Evolutionary conservation across 2,888 invertebrate genomes (phyloP).

Genomic region (Idaea aversata): DNA sequence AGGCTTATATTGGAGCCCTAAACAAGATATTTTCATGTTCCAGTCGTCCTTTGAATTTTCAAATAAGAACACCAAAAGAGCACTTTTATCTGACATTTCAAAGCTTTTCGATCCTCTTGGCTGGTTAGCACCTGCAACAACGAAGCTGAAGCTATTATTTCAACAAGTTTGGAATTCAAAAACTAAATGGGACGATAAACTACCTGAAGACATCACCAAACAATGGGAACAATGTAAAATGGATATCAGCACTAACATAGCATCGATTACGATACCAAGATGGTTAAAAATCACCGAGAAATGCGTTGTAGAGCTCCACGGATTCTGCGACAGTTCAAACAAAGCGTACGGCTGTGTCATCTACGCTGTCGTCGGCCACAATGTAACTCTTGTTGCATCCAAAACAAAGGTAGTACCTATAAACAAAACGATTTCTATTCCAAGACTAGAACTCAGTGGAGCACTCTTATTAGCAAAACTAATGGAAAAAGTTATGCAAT

Average conservation of each 20-base stretch:
- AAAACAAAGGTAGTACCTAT: not conserved
- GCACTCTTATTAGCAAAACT: constrained; percentile 2
- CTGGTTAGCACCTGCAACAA: too few species aligned
- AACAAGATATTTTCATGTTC: not conserved
- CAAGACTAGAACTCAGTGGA: not conserved
- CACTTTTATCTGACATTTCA: constrained; percentile 1
- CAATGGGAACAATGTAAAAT: not conserved
- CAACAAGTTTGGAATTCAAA: not conserved
- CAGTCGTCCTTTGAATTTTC: not conserved
- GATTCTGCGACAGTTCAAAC: not conserved
- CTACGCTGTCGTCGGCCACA: not conserved
- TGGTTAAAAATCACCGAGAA: not conserved
- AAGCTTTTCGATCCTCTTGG: not conserved
- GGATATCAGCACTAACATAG: not conserved
- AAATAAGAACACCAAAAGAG: not conserved
- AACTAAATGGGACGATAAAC: not conserved
- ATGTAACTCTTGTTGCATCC: not conserved
- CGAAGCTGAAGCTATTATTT: not conserved
- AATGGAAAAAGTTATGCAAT: not conserved
- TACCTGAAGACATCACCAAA: not conserved
- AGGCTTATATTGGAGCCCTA: not conserved
- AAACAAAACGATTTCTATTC: not conserved
- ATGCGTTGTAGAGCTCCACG: not conserved
- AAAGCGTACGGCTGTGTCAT: not conserved
- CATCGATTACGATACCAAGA: not conserved